phyloP scores from a whole-genome alignment of 2,888 invertebrate genomes.

The Drosophila prostipennis region DNA sequence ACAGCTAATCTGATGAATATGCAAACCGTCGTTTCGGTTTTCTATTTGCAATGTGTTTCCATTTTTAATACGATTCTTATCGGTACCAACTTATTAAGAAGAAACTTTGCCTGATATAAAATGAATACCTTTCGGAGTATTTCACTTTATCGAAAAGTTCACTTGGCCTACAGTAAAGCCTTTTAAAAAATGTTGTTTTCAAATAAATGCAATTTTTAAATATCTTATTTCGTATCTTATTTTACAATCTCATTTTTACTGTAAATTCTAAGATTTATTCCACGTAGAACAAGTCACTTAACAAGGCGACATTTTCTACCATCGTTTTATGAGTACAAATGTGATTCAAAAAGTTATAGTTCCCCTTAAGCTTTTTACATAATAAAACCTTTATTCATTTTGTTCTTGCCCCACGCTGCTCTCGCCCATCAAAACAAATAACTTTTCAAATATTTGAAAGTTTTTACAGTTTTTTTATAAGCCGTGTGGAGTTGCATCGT shows the following conservation, averaged over 20 bases:
- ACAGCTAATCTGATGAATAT: background rate
- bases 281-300: background rate
- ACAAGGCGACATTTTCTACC: background rate
- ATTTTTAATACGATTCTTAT: background rate
- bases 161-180: background rate
- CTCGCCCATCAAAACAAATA: conserved; percentile 14
- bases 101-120: too few species aligned
- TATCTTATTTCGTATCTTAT: too few species aligned
- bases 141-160: background rate
- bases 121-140: too few species aligned
- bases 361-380: background rate
- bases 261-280: background rate
- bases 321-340: conserved; percentile 11
- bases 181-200: too few species aligned
- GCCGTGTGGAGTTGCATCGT: conserved; percentile 12
- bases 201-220: too few species aligned
- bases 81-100: too few species aligned
- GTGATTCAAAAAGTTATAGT: conserved; percentile 23
- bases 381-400: conserved; percentile 18
- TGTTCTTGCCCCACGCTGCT: conserved; percentile 4
- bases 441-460: conserved; percentile 20
- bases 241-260: too few species aligned
- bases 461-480: conserved; percentile 25
- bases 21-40: background rate
- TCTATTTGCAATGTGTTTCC: too few species aligned